Evolutionary conservation across 2,113 vertebrate genomes (phyloP), one percentile per base, ranked within the genome.

Genomic region (Harpagus bidentatus): DNA sequence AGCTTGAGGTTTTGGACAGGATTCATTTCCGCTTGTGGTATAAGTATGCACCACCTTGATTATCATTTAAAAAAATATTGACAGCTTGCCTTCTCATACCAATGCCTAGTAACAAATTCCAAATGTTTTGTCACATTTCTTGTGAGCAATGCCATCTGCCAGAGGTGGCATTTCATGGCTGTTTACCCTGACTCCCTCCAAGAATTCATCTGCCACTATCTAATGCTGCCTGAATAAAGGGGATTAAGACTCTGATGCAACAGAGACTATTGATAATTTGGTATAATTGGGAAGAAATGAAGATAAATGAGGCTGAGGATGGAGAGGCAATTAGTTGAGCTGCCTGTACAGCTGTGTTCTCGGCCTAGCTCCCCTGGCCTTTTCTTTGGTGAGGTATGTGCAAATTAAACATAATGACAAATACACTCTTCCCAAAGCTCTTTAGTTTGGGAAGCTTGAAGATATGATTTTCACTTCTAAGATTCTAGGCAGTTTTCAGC

Each of bases 221-320:
- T 98, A 99, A 99, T 99, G 98, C 98, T 97, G 98, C 97, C 97
- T 98, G 98, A 98, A 98, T 98, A 98, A 98, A 98, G 97, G 97
- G 98, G 98, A 99, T 99, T 99, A 99, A 98, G 98, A 98, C 97
- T 98, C 98, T 97, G 98, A 99, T 98, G 98, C 98, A 98, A 99
- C 98, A 98, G 98, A 99, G 99, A 99, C 98, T 99, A 99, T 99
- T 99, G 98, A 99, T 99, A 99, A 99, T 99, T 98, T 99, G 98
- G 97, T 98, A 98, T 99, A 99, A 99, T 99, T 99, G 98, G 98
- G 98, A 99, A 99, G 98, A 99, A 99, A 99, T 99, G 98, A 99
- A 99, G 99, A 99, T 99, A 99, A 99, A 99, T 99, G 99, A 99
- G 98, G 98, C 98, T 97, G 98, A 99, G 98, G 98, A 98, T 98